Conservation (phyloP, 1,140 invertebrate genomes). For the Mactra quadrangularis region DNA sequence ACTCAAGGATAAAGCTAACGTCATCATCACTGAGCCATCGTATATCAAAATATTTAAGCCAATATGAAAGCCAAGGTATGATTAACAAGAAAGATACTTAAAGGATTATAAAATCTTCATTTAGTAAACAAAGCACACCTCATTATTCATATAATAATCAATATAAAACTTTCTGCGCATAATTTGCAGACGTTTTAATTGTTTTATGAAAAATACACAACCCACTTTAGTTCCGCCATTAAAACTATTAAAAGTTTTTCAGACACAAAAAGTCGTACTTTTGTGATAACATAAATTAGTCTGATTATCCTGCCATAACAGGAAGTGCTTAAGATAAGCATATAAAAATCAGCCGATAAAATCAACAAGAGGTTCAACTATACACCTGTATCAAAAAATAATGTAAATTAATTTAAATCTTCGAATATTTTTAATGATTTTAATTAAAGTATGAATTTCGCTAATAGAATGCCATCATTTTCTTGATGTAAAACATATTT, state of each 20-base stretch:
- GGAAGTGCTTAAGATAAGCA: constrained; percentile 45
- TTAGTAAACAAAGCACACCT: too few species aligned
- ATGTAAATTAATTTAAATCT: constrained; percentile 5
- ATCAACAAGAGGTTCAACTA: background rate
- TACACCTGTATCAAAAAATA: constrained; percentile 25
- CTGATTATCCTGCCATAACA: constrained; percentile 40
- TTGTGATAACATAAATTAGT: constrained; percentile 55
- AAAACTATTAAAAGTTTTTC: constrained; percentile 21
- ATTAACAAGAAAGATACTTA: too few species aligned
- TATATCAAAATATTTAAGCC: too few species aligned
- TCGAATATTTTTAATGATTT: constrained; percentile 50
- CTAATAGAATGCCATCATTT: constrained; percentile 25
- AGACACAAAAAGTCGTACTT: constrained; percentile 12
- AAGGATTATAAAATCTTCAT: too few species aligned
- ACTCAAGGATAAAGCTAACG: too few species aligned
- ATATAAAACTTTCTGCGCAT: too few species aligned
- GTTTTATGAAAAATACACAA: constrained; percentile 18
- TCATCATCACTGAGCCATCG: too few species aligned
- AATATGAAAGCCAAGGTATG: too few species aligned
- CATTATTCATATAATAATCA: too few species aligned
- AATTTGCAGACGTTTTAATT: background rate
- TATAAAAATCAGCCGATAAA: constrained; percentile 4
- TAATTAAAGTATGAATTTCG: constrained; percentile 49
- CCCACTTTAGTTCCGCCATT: constrained; percentile 18
- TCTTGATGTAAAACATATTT: constrained; percentile 31